Conservation (phyloP, 2,113 vertebrate genomes). For the Myotis yumanensis region DNA sequence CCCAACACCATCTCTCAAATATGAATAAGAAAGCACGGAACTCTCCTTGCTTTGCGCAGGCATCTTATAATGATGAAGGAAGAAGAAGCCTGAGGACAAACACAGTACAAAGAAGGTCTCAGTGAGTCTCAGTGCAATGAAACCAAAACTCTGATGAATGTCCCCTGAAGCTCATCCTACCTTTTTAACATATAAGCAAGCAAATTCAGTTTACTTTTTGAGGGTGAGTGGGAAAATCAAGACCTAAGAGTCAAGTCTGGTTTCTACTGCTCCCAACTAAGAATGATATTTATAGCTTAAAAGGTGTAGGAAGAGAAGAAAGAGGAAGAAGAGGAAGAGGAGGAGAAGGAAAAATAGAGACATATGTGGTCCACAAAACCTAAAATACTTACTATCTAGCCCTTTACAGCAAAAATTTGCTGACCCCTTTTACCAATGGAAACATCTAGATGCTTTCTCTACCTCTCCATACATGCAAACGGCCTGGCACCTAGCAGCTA, state of each 20-base stretch:
- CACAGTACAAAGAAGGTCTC: neutral
- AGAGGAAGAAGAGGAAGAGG: neutral
- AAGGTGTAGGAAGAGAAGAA: neutral
- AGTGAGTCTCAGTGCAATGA: neutral
- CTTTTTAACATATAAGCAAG: neutral
- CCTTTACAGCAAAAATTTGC: neutral
- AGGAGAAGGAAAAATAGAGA: neutral
- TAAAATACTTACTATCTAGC: neutral
- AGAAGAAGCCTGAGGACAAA: neutral
- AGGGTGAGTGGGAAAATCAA: neutral
- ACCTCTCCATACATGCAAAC: neutral
- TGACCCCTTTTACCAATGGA: neutral
- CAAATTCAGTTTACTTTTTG: neutral
- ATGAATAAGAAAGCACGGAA: neutral
- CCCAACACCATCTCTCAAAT: neutral
- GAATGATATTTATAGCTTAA: neutral
- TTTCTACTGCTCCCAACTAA: neutral
- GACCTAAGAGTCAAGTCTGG: neutral
- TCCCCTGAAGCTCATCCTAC: neutral
- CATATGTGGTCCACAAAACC: neutral
- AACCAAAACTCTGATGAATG: neutral
- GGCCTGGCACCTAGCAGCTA: neutral
- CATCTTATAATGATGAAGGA: neutral
- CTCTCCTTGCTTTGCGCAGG: neutral
- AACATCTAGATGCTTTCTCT: neutral